Evolutionary conservation across 1,140 invertebrate genomes (phyloP).

Genomic region (Euborellia annulipes): DNA sequence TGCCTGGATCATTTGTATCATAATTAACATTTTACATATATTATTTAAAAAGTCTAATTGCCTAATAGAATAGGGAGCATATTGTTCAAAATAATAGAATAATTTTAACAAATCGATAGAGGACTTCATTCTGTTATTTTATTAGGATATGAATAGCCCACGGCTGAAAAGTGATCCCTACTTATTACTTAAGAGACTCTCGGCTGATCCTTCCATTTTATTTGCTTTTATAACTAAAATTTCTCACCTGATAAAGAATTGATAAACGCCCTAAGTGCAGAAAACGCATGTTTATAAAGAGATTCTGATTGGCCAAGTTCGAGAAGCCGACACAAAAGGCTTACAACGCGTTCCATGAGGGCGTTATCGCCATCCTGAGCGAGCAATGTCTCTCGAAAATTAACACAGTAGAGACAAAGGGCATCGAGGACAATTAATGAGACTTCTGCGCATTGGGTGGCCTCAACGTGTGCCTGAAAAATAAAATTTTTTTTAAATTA

Average conservation of each 20-base stretch:
- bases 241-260: slow-evolving; percentile 76
- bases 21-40: slow-evolving; percentile 1
- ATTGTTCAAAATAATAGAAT: too few relatives aligned
- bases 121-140: too few relatives aligned
- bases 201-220: too few relatives aligned
- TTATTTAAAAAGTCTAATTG: too few relatives aligned
- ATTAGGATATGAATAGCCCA: too few relatives aligned
- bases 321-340: slow-evolving; percentile 71
- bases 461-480: slow-evolving; percentile 47
- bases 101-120: too few relatives aligned
- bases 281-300: slow-evolving; percentile 79
- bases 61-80: too few relatives aligned
- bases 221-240: too few relatives aligned
- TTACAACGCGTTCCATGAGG: slow-evolving; percentile 59
- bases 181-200: too few relatives aligned
- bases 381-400: slow-evolving; percentile 52
- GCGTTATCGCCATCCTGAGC: slow-evolving; percentile 52
- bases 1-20: too few relatives aligned
- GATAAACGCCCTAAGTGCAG: slow-evolving; percentile 74
- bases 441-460: slow-evolving; percentile 79
- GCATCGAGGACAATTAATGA: slow-evolving; percentile 75
- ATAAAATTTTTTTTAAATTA: too few relatives aligned
- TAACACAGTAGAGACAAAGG: slow-evolving; percentile 65
- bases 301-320: slow-evolving; percentile 80
- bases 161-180: too few relatives aligned